Evolutionary conservation across 2,888 invertebrate species (phyloP).

Genomic region (Callosobruchus maculatus): DNA sequence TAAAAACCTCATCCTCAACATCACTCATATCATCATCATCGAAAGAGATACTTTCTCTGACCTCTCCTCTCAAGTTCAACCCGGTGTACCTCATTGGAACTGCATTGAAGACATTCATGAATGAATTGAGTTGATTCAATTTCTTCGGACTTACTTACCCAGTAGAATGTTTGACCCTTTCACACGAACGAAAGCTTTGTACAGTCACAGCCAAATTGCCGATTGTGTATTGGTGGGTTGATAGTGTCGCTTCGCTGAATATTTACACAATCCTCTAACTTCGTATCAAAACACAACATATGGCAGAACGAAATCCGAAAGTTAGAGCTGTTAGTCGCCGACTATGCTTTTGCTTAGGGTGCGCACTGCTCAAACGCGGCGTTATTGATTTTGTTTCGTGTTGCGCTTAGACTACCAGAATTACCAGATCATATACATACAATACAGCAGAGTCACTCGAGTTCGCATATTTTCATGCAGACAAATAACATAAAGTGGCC

Average conservation of each 20-base stretch:
- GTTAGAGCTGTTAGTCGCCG: no score
- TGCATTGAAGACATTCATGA: background rate
- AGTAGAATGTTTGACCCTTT: background rate
- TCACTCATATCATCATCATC: slow-evolving; percentile 72
- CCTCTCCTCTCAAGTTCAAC: slow-evolving; percentile 57
- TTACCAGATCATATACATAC: no score
- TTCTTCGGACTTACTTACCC: background rate
- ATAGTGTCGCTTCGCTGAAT: background rate
- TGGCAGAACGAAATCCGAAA: background rate
- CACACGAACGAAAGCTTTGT: background rate
- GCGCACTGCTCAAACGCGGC: background rate
- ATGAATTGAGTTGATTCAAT: background rate
- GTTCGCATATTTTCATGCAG: no score
- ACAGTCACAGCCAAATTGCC: background rate
- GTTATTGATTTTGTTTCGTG: background rate
- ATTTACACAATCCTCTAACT: background rate
- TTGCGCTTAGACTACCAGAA: no score
- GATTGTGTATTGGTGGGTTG: background rate
- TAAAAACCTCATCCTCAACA: slow-evolving; percentile 75
- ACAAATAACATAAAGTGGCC: no score
- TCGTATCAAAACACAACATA: background rate
- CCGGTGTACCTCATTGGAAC: slow-evolving; percentile 50
- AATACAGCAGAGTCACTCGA: no score
- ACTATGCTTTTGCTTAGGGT: no score
- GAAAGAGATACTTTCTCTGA: slow-evolving; percentile 60